Percentiles rank a stretch among this genome's conserved stretches.
Conservation (phyloP, 2,113 vertebrate genomes). For the Sinocyclocheilus anophthalmus region DNA sequence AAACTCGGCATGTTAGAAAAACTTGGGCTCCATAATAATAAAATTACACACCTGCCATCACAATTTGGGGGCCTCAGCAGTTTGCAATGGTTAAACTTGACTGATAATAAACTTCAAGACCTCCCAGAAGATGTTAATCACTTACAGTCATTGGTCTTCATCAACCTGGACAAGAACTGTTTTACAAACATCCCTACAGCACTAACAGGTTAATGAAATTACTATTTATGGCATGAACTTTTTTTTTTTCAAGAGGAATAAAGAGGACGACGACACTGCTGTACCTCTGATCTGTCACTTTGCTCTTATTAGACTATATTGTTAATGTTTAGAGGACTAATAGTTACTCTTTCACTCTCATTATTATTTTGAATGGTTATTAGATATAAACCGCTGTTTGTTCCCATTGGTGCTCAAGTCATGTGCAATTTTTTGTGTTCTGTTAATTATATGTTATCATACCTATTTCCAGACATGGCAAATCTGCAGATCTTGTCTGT, state of each 20-base stretch:
- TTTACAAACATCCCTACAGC: slow-evolving; percentile 48
- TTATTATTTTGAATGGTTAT: neutral
- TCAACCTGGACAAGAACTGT: slow-evolving; percentile 50
- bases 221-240: too few species aligned
- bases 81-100: slow-evolving; percentile 56
- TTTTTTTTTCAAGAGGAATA: neutral
- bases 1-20: slow-evolving; percentile 53
- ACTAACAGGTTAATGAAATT: slow-evolving; percentile 42
- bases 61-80: slow-evolving; percentile 39
- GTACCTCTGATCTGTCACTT: neutral
- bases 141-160: slow-evolving; percentile 49
- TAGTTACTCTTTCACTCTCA: neutral
- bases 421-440: neutral
- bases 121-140: slow-evolving; percentile 41
- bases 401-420: too few species aligned
- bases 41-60: slow-evolving; percentile 41
- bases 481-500: slow-evolving; percentile 50
- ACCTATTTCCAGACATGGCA: slow-evolving; percentile 51
- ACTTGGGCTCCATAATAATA: slow-evolving; percentile 50
- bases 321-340: neutral
- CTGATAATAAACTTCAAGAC: slow-evolving; percentile 52
- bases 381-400: neutral
- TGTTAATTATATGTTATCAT: neutral
- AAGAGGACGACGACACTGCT: accelerated
- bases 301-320: neutral